Base-by-base conservation (phyloP, 2,113 vertebrate species). In the Monopterus albus region DNA sequence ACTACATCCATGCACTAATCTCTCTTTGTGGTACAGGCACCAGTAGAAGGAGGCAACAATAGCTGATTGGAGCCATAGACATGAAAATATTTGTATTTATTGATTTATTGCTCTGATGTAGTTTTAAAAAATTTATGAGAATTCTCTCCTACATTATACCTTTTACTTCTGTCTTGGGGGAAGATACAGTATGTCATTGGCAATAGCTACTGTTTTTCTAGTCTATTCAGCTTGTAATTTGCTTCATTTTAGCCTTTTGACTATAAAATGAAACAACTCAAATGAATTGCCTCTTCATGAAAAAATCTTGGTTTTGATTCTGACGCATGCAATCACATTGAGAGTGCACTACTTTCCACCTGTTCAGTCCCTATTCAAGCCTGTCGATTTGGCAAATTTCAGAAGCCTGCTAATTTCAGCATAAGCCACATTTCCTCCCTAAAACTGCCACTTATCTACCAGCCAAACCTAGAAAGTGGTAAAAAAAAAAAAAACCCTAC, bases 351-450 rank as follows among this genome's bases (percentile, higher is more conserved):
- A 23, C 77, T 72, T 72, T 84, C 81, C 78, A 80, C 72, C 66
- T 67, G 61, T 67, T 77, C 75, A 31, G 72, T 60, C 62, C 51
- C 46, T 28, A 70, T 86, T 81, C 70, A 78, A 63, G 69, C 72
- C 66, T 78, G 74, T 75, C 69, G 75, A 79, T 88, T 81, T 87
- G 59, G 59, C 59, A 53, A 52, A 75, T 86, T 86, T 86, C 72
- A 82, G 86, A 89, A 80, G 82, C 63, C 63, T 71, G 72, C 81
- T 86, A 72, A 84, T 88, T 90, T 87, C 69, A 75, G 59, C 79
- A 65, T 20, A 13, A 42, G 75, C 69, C 70, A 67, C 51, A 0
- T 79, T 75, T 61, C 7, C 42, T 18, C 29, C 21, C 43, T 33
- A 73, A 58, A 82, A 58, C 46, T 47, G 40, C 68, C 71, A 84